A percentile compares a stretch with the other conserved stretches of the same genome.
phyloP scores from a whole-genome alignment of 2,888 invertebrate genomes.

The Danaus chrysippus region DNA sequence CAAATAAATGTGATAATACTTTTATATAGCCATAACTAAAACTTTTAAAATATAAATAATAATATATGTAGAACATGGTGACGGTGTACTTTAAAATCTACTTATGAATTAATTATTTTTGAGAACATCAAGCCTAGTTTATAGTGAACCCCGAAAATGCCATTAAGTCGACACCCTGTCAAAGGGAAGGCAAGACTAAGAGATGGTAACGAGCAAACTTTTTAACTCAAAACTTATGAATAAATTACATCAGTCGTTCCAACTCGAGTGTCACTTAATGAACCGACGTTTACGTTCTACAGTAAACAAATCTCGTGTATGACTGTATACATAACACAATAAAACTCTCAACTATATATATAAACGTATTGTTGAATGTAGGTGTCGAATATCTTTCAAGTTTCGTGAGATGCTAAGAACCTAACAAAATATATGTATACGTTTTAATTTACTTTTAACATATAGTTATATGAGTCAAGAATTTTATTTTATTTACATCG shows the following conservation, averaged over 20 bases:
- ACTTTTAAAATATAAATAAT: background rate
- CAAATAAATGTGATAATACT: too few relatives aligned
- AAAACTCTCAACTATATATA: too few relatives aligned
- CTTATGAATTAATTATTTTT: conserved; percentile 21
- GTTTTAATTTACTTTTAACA: too few relatives aligned
- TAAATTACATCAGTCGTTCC: conserved; percentile 44
- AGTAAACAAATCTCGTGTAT: conserved; percentile 1
- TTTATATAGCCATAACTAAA: too few relatives aligned
- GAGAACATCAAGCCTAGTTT: conserved; percentile 25
- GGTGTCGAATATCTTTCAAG: too few relatives aligned
- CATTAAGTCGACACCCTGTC: conserved; percentile 33
- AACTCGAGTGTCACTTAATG: conserved; percentile 33
- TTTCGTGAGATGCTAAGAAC: too few relatives aligned
- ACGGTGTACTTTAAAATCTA: background rate
- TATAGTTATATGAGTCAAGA: too few relatives aligned
- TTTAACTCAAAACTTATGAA: conserved; percentile 48
- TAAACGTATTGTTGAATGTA: too few relatives aligned
- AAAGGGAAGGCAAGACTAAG: conserved; percentile 28
- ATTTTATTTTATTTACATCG: too few relatives aligned
- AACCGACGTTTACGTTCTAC: conserved; percentile 28
- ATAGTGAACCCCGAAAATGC: conserved; percentile 29
- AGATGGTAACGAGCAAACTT: conserved; percentile 49
- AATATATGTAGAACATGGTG: background rate
- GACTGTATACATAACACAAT: too few relatives aligned
- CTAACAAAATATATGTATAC: too few relatives aligned